A percentile compares a stretch with the other conserved stretches of the same genome.
These are phyloP conservation scores for Propithecus deckenii DNA, from an alignment of 2,797 vertebrate genomes.

Conservation along the genomic window DNA sequence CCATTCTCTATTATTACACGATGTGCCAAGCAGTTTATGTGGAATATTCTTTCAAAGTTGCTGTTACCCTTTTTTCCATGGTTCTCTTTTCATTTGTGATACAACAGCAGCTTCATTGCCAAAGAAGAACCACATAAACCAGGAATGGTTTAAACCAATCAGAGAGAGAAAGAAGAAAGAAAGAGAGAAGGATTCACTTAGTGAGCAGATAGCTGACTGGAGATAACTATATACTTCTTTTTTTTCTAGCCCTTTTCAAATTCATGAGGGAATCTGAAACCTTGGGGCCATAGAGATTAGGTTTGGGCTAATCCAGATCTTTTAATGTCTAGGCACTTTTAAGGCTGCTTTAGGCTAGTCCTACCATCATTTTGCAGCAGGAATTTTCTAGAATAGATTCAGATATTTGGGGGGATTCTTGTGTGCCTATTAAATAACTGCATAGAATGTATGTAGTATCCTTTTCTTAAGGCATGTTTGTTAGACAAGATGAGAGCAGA, in stretches of 20 bases:
- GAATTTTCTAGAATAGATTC: conserved; percentile 23
- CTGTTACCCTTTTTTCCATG: not conserved
- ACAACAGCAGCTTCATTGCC: not conserved
- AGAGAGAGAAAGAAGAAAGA: not conserved
- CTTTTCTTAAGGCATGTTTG: not conserved
- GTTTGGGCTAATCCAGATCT: not conserved
- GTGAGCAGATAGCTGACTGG: not conserved
- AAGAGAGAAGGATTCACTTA: not conserved
- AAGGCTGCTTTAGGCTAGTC: not conserved
- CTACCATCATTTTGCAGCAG: not conserved
- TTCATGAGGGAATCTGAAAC: not conserved
- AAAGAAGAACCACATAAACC: not conserved
- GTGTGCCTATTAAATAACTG: not conserved
- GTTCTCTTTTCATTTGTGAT: not conserved
- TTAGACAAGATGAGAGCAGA: not conserved
- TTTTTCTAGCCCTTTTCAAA: not conserved
- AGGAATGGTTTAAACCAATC: not conserved
- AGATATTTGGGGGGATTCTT: not conserved
- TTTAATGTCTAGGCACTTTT: not conserved
- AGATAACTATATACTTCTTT: not conserved
- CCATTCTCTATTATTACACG: not conserved
- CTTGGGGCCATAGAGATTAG: not conserved
- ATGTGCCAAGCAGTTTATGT: not conserved
- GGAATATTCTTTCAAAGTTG: not conserved
- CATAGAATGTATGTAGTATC: not conserved